phyloP scores from a whole-genome alignment of 2,797 vertebrate species.

The Gila robusta region DNA sequence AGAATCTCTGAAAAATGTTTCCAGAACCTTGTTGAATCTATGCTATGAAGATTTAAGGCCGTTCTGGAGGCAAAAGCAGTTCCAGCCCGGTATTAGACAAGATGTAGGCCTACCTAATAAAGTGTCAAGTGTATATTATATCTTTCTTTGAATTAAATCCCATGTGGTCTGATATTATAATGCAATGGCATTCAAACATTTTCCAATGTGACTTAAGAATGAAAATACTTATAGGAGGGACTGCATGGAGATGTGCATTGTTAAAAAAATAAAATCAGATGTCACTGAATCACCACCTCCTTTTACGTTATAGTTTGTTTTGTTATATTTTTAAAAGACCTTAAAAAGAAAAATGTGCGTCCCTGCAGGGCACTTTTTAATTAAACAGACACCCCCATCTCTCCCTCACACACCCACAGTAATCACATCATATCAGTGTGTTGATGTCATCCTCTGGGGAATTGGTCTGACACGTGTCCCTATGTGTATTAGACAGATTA shows the following conservation, averaged over 20 bases:
- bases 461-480: constrained; percentile 28
- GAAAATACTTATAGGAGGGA: background rate
- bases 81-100: background rate
- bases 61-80: background rate
- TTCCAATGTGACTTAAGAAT: background rate
- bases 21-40: background rate
- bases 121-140: background rate
- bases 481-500: constrained; percentile 25
- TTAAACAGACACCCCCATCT: constrained; percentile 20
- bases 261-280: background rate
- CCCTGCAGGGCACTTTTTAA: constrained; percentile 35
- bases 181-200: background rate
- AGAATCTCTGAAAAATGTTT: background rate
- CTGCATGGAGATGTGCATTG: background rate
- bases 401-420: constrained; percentile 2
- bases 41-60: background rate
- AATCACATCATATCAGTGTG: constrained; percentile 40
- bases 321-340: constrained; percentile 1
- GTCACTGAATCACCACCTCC: background rate
- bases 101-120: background rate
- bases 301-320: background rate
- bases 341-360: constrained; percentile 9
- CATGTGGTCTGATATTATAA: background rate
- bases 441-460: constrained; percentile 29
- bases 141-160: background rate